Evolutionary conservation across 1,140 invertebrate species (phyloP).

Genomic region (Oncopeltus fasciatus): DNA sequence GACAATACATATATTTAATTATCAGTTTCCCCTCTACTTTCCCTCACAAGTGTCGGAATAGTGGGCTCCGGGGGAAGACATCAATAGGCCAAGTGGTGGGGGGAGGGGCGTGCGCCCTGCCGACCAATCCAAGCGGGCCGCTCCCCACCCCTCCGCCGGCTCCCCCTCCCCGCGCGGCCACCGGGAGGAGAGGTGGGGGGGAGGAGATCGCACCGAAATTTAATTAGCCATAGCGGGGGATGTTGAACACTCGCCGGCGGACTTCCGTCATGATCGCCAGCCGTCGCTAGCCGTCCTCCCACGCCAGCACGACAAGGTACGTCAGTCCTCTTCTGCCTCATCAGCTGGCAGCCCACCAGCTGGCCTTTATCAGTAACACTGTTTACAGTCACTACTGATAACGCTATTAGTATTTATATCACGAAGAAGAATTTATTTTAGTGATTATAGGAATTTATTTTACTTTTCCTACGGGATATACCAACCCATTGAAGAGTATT

Average conservation of each 20-base stretch:
- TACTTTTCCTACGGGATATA: too few relatives aligned
- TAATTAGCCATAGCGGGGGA: neutral
- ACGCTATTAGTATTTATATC: neutral
- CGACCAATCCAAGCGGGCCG: conserved; percentile 25
- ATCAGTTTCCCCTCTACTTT: neutral
- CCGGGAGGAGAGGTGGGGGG: too few relatives aligned
- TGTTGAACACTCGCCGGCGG: neutral
- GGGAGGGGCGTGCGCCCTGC: conserved; percentile 33
- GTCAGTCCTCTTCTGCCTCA: neutral
- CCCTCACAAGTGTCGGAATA: neutral
- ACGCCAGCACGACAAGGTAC: neutral
- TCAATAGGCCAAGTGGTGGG: conserved; percentile 17
- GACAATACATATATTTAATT: neutral
- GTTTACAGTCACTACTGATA: neutral
- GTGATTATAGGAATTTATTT: too few relatives aligned
- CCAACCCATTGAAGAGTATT: too few relatives aligned
- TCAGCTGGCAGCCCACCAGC: neutral
- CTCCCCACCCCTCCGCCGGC: conserved; percentile 32
- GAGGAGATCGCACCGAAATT: too few relatives aligned
- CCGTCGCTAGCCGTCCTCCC: neutral
- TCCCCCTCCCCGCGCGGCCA: conserved; percentile 26
- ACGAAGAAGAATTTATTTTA: too few relatives aligned
- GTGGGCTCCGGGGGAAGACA: conserved; percentile 3
- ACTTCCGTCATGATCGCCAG: neutral
- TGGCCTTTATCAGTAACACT: neutral